Conservation (phyloP, 2,113 vertebrate genomes). For the Galbula dea region DNA sequence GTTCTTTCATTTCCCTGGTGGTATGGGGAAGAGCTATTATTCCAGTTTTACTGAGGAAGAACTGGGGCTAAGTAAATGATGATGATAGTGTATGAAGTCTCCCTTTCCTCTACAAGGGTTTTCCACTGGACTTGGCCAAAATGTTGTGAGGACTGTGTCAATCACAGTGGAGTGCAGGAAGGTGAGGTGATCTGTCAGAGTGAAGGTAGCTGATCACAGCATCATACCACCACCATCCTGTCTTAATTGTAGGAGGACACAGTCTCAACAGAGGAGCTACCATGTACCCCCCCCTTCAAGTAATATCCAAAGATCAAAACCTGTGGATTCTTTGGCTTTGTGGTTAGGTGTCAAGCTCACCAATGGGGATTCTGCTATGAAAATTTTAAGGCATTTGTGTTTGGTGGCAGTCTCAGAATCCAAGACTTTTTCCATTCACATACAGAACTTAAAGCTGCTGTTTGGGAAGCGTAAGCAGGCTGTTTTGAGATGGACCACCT, state of each 20-base stretch:
- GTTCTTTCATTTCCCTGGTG: constrained; percentile 39
- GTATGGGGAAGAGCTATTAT: not conserved
- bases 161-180: rapidly evolving
- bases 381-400: not conserved
- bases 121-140: not conserved
- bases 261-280: not conserved
- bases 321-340: not conserved
- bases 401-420: not conserved
- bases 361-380: not conserved
- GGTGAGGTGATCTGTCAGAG: not conserved
- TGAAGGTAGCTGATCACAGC: rapidly evolving
- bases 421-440: not conserved
- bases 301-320: not conserved
- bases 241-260: not conserved
- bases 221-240: not conserved
- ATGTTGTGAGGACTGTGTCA: not conserved
- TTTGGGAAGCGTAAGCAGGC: not conserved
- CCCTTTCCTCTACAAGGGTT: not conserved
- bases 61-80: not conserved
- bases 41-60: not conserved
- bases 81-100: not conserved
- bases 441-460: not conserved
- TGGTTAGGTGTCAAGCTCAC: not conserved
- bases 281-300: rapidly evolving
- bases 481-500: not conserved